phyloP scores from a whole-genome alignment of 1,140 invertebrate species.

The Maconellicoccus hirsutus region DNA sequence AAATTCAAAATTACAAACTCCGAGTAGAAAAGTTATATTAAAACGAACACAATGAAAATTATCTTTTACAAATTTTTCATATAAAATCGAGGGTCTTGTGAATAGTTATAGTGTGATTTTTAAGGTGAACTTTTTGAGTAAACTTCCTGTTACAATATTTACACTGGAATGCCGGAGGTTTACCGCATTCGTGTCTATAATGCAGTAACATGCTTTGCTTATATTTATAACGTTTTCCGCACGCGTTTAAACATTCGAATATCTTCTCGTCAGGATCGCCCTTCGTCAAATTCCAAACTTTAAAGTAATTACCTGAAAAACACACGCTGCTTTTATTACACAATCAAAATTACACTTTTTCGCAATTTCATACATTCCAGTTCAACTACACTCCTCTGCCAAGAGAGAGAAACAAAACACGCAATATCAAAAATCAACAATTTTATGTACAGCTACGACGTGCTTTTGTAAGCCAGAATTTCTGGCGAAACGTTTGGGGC shows the following conservation, averaged over 20 bases:
- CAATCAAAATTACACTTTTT: too few relatives aligned
- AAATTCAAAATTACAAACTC: too few relatives aligned
- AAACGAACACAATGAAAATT: too few relatives aligned
- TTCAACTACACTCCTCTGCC: too few relatives aligned
- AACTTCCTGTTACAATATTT: conserved; percentile 34
- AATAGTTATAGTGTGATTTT: conserved; percentile 33
- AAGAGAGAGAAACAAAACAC: too few relatives aligned
- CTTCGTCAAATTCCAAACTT: too few relatives aligned
- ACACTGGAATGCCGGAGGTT: conserved; percentile 35
- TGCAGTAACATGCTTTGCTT: conserved; percentile 32
- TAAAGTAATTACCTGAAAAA: too few relatives aligned
- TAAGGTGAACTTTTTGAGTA: conserved; percentile 39
- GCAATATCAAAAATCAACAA: background rate
- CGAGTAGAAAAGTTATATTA: too few relatives aligned
- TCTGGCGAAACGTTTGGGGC: conserved; percentile 41
- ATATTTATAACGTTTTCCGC: conserved; percentile 25
- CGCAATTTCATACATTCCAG: too few relatives aligned
- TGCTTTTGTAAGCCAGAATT: conserved; percentile 31
- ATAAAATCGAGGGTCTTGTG: conserved; percentile 7
- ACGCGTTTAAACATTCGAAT: conserved; percentile 33
- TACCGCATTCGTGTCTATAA: conserved; percentile 33
- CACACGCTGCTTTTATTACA: too few relatives aligned
- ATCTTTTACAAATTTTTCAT: too few relatives aligned
- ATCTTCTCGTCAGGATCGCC: background rate
- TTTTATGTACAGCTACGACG: conserved; percentile 36